A percentile compares a stretch with the other conserved stretches of the same genome.
These are phyloP conservation scores for Nothocercus nigrocapillus DNA, from an alignment of 2,113 vertebrate species.

Conservation along the genomic window DNA sequence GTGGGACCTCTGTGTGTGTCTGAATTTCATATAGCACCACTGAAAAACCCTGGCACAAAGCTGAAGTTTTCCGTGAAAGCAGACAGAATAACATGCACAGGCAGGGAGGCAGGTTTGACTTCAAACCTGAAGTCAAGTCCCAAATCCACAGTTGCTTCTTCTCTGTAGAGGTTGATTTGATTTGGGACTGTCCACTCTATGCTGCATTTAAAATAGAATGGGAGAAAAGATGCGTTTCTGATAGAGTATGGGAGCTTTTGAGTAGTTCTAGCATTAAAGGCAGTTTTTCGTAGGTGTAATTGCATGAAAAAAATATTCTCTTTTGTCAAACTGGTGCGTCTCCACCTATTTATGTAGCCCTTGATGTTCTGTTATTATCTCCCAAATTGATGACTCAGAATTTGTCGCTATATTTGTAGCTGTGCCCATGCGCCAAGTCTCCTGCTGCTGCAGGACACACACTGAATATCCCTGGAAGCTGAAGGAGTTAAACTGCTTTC, in stretches of 20 bases:
- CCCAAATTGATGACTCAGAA: background rate
- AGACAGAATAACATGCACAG: background rate
- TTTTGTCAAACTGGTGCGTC: background rate
- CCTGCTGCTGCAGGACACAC: background rate
- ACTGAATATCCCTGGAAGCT: rapidly evolving
- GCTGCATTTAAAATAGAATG: background rate
- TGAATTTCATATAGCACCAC: background rate
- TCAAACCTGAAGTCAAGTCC: background rate
- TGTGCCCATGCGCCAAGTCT: rapidly evolving
- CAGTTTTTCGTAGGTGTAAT: background rate
- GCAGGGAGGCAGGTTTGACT: background rate
- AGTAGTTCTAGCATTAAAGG: background rate
- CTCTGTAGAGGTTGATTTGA: background rate
- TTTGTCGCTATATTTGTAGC: background rate
- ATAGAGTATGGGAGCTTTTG: background rate
- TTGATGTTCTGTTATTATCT: constrained; percentile 16
- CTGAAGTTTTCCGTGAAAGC: background rate
- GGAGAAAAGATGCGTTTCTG: background rate
- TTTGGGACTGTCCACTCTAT: background rate
- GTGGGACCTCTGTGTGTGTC: rapidly evolving
- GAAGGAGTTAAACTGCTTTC: constrained; percentile 58
- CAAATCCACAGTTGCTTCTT: rapidly evolving
- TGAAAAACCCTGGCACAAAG: background rate
- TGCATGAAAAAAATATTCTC: background rate
- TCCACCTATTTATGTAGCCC: constrained; percentile 1